Evolutionary conservation across 1,140 invertebrate species (phyloP).

Genomic region (Temnothorax curvispinosus): DNA sequence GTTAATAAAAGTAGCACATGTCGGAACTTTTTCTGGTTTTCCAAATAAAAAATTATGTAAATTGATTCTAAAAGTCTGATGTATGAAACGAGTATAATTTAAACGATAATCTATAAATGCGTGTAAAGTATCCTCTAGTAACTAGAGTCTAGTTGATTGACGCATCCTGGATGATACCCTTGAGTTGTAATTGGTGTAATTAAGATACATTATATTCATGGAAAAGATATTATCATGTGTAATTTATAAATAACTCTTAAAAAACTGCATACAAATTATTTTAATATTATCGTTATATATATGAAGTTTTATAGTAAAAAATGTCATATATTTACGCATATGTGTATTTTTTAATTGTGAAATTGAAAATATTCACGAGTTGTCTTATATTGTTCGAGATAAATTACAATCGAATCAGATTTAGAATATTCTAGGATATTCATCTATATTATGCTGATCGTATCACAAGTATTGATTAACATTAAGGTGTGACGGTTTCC

Average conservation of each 20-base stretch:
- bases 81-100: not conserved
- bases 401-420: not conserved
- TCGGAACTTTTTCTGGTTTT: not conserved
- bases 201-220: not conserved
- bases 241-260: not conserved
- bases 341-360: not conserved
- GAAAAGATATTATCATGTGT: not conserved
- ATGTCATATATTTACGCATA: too few species aligned
- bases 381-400: not conserved
- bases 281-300: not conserved
- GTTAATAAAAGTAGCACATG: not conserved
- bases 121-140: not conserved
- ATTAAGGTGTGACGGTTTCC: not conserved
- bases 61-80: not conserved
- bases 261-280: not conserved
- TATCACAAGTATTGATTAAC: not conserved
- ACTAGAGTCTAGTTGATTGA: not conserved
- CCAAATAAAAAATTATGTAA: not conserved
- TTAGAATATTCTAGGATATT: not conserved
- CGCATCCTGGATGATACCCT: not conserved
- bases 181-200: constrained; percentile 23
- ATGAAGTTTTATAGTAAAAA: not conserved
- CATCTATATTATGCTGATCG: not conserved
- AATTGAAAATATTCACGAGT: not conserved
- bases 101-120: not conserved